Conservation (phyloP, 2,797 vertebrate species). For the Decapterus maruadsi region DNA sequence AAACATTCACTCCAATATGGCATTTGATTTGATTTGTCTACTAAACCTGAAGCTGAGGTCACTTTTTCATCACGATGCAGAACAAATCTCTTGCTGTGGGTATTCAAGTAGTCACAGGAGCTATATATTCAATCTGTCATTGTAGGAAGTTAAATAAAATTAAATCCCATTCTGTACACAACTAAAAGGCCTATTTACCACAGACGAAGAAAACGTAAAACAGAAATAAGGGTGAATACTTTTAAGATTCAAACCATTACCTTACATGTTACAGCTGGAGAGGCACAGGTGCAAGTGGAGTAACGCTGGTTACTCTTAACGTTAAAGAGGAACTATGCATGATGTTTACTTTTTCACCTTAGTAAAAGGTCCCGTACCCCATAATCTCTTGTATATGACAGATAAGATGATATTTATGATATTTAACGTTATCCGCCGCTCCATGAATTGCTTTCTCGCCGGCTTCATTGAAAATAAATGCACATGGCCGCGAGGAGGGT, state of each 20-base stretch:
- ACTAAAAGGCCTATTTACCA: not conserved
- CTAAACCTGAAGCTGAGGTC: slow-evolving; percentile 1
- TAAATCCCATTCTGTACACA: not conserved
- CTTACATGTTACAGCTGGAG: not conserved
- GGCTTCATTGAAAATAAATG: no score
- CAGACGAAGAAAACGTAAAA: not conserved
- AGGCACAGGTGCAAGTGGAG: not conserved
- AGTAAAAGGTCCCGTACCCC: no score
- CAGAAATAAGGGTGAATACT: slow-evolving; percentile 12
- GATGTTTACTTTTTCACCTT: no score
- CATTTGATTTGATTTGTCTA: not conserved
- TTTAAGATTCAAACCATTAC: not conserved
- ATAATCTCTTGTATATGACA: no score
- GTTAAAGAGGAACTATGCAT: no score
- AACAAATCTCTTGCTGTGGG: not conserved
- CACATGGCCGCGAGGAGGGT: no score
- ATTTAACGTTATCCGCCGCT: no score
- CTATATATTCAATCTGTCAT: slow-evolving; percentile 12
- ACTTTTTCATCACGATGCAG: not conserved
- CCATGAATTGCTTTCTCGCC: no score
- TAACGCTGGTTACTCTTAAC: no score
- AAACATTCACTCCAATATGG: not conserved
- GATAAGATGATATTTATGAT: no score
- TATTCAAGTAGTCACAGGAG: slow-evolving; percentile 27
- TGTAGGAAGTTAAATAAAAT: not conserved